Evolutionary conservation across 30 jellyfish, hydroid and myxozoan species (phyloP).

Genomic region (Euphysa ruthae): DNA sequence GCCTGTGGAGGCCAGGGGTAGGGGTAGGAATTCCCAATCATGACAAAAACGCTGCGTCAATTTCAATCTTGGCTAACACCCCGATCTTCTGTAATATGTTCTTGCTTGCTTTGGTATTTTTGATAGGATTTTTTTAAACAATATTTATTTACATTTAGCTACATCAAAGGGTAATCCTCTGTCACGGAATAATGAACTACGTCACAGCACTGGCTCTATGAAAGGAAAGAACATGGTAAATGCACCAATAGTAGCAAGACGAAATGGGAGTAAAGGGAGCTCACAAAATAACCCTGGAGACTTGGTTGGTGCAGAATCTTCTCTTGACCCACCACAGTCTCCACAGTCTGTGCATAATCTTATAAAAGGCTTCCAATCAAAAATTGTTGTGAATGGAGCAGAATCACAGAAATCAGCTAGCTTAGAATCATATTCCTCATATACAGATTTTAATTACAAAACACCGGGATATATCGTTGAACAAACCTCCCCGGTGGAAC

Average conservation of each 20-base stretch:
- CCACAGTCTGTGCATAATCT: slow-evolving; percentile 49
- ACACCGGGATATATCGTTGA: slow-evolving; percentile 37
- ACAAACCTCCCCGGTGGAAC: slow-evolving; percentile 46
- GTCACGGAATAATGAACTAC: slow-evolving; percentile 58
- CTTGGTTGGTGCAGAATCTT: neutral
- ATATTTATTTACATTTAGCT: too few relatives aligned
- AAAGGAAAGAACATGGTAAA: slow-evolving; percentile 16
- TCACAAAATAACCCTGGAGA: slow-evolving; percentile 8
- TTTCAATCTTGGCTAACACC: too few relatives aligned
- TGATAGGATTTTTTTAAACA: too few relatives aligned
- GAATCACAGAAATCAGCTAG: neutral
- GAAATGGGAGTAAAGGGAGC: slow-evolving; percentile 2
- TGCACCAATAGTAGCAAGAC: neutral
- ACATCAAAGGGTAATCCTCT: slow-evolving; percentile 8
- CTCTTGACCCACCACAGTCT: too few relatives aligned
- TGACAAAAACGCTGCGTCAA: too few relatives aligned
- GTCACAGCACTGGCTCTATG: slow-evolving; percentile 83
- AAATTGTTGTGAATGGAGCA: slow-evolving; percentile 17
- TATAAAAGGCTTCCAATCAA: slow-evolving; percentile 74
- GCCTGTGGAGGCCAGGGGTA: too few relatives aligned
- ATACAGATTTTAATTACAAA: slow-evolving; percentile 13
- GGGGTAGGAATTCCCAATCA: too few relatives aligned
- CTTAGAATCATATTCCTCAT: slow-evolving; percentile 8
- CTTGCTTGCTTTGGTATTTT: too few relatives aligned
- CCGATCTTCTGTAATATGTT: too few relatives aligned